These are phyloP conservation scores for Melinopterus prodromus DNA, from an alignment of 2,888 invertebrate species.

Conservation along the genomic window DNA sequence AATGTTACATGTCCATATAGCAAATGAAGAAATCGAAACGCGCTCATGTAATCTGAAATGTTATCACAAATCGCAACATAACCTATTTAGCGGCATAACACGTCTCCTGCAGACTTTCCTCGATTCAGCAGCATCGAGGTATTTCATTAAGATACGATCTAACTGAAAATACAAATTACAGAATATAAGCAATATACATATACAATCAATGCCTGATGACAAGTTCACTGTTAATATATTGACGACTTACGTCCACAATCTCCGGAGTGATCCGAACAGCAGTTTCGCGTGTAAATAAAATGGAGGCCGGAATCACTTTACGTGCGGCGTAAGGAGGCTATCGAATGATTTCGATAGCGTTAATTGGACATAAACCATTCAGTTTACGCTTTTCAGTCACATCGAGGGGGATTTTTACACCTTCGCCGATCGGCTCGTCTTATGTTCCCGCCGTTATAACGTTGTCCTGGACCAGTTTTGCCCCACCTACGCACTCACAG, in stretches of 20 bases:
- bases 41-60: background rate
- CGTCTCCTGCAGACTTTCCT: background rate
- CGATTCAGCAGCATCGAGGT: background rate
- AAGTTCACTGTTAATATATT: slow-evolving; percentile 32
- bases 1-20: background rate
- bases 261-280: slow-evolving; percentile 12
- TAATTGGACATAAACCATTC: slow-evolving; percentile 42
- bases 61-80: background rate
- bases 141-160: background rate
- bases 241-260: slow-evolving; percentile 1
- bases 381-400: slow-evolving; percentile 42
- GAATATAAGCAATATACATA: background rate
- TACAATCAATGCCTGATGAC: slow-evolving; percentile 29
- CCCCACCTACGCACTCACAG: slow-evolving; percentile 19
- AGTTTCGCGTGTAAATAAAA: slow-evolving; percentile 36
- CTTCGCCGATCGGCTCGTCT: slow-evolving; percentile 1
- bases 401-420: slow-evolving; percentile 38
- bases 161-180: background rate
- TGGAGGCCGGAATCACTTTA: slow-evolving; percentile 36
- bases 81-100: background rate
- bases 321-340: slow-evolving; percentile 35
- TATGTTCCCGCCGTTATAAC: slow-evolving; percentile 16
- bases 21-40: background rate
- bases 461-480: slow-evolving; percentile 12
- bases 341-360: slow-evolving; percentile 36